Conservation (phyloP, 1,140 invertebrate species). For the Leptopilina clavipes region DNA sequence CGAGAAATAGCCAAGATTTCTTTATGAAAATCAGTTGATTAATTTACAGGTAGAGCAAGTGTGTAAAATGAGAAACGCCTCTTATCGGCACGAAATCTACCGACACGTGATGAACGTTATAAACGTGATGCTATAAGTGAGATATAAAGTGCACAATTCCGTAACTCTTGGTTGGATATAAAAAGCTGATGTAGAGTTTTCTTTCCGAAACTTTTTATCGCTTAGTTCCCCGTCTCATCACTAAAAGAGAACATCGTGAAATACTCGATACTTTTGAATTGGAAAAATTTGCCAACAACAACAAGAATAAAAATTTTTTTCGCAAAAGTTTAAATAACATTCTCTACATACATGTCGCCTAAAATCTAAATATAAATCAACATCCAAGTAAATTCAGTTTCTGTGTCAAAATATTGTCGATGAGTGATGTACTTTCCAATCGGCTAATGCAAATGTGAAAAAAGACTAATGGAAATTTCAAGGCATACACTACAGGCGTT, state of each 20-base stretch:
- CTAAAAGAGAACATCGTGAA: neutral
- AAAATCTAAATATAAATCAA: no score
- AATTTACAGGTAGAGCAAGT: neutral
- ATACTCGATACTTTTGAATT: neutral
- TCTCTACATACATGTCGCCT: no score
- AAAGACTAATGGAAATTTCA: neutral
- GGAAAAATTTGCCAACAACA: neutral
- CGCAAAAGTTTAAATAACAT: no score
- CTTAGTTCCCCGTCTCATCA: slow-evolving; percentile 3
- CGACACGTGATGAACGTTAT: slow-evolving; percentile 18
- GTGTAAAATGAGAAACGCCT: slow-evolving; percentile 6
- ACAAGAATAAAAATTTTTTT: no score
- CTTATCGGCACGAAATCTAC: neutral
- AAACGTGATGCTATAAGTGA: slow-evolving; percentile 28
- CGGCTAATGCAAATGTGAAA: neutral
- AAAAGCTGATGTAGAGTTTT: slow-evolving; percentile 29
- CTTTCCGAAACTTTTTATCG: slow-evolving; percentile 24
- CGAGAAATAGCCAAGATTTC: neutral
- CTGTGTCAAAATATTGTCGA: neutral
- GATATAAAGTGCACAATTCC: slow-evolving; percentile 27
- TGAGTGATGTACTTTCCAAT: slow-evolving; percentile 1
- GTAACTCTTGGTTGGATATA: slow-evolving; percentile 4
- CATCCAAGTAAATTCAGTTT: no score
- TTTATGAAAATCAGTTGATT: slow-evolving; percentile 19
- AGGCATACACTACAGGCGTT: neutral